Conservation (phyloP, 1,140 invertebrate species). For the Maniola jurtina region DNA sequence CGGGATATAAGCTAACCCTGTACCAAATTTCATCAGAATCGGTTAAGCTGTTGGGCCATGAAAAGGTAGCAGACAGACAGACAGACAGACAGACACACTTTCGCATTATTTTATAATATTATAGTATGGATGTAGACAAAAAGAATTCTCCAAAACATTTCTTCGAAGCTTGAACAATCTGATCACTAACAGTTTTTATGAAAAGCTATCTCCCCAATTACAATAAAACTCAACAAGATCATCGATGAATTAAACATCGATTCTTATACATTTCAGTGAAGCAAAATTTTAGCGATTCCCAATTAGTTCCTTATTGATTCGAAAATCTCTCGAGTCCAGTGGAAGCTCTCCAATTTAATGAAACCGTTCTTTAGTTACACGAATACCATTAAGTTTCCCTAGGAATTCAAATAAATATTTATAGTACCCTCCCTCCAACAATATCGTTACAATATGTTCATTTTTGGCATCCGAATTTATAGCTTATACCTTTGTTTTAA, state of each 20-base stretch:
- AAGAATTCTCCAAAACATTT: not conserved
- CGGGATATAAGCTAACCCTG: too few species aligned
- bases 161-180: not conserved
- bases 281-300: constrained; percentile 38
- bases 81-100: too few species aligned
- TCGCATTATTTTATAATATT: too few species aligned
- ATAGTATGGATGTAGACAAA: too few species aligned
- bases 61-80: too few species aligned
- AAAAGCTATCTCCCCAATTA: constrained; percentile 6
- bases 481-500: constrained; percentile 17
- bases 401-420: constrained; percentile 47
- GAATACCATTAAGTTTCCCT: constrained; percentile 37
- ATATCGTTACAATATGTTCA: constrained; percentile 9
- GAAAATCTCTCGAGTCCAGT: constrained; percentile 42
- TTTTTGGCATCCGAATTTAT: constrained; percentile 8
- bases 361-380: constrained; percentile 51
- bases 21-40: too few species aligned
- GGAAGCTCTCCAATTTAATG: constrained; percentile 50
- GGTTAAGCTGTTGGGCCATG: too few species aligned
- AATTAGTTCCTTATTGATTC: constrained; percentile 55
- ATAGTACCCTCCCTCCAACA: constrained; percentile 28
- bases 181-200: constrained; percentile 15
- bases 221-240: constrained; percentile 7
- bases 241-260: constrained; percentile 5
- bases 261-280: constrained; percentile 23